phyloP scores from a whole-genome alignment of 2,113 vertebrate species.

The Baryphthengus martii region DNA sequence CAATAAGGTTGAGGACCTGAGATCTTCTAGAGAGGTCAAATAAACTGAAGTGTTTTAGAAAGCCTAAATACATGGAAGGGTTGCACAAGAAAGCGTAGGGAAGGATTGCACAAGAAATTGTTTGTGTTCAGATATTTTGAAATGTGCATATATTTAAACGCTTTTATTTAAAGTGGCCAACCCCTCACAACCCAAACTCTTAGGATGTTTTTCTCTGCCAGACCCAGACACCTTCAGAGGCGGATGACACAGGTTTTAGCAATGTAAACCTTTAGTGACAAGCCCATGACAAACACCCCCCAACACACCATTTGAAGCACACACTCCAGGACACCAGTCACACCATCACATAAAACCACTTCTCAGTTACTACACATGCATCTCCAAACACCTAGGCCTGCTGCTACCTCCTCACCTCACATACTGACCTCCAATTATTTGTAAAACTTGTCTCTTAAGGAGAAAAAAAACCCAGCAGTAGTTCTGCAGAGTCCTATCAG shows the following conservation, averaged over 20 bases:
- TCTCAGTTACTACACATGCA: accelerated
- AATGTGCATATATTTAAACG: neutral
- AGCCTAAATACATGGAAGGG: neutral
- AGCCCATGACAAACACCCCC: neutral
- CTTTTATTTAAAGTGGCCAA: neutral
- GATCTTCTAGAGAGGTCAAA: neutral
- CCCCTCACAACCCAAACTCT: accelerated
- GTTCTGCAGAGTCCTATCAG: neutral
- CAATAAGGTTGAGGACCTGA: neutral
- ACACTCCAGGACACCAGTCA: neutral
- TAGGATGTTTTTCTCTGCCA: neutral
- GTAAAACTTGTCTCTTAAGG: neutral
- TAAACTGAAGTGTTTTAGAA: neutral
- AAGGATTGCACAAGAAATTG: neutral
- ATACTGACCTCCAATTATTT: neutral
- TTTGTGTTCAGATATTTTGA: neutral
- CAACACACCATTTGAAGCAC: neutral
- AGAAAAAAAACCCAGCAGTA: neutral
- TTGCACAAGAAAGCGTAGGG: neutral
- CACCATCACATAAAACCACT: neutral
- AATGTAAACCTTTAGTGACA: neutral
- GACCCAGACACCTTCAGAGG: neutral
- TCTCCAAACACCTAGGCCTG: neutral
- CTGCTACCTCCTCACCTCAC: neutral
- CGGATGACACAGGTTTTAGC: neutral